Conservation (phyloP, 2,797 vertebrate species). For the Cyprinella venusta region DNA sequence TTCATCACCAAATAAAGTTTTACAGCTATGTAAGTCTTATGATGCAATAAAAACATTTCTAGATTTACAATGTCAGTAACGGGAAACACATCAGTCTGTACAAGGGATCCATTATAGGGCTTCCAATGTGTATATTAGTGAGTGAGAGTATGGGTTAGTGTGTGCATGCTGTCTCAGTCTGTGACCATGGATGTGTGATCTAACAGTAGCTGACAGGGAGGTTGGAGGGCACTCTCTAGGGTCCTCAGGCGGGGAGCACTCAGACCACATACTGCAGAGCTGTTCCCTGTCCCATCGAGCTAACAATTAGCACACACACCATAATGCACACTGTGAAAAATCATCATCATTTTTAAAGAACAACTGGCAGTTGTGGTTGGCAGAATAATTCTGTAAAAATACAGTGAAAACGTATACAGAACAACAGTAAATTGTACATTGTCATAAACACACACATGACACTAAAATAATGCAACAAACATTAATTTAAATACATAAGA, state of each 20-base stretch:
- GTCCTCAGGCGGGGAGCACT: slow-evolving; percentile 84
- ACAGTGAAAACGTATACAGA: background rate
- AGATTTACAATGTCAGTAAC: background rate
- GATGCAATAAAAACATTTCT: background rate
- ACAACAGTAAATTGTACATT: background rate
- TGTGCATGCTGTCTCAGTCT: slow-evolving; percentile 67
- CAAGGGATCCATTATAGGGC: background rate
- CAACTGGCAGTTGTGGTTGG: background rate
- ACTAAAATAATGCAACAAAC: too few species aligned
- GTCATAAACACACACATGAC: background rate
- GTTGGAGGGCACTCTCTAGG: slow-evolving; percentile 91
- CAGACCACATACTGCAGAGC: slow-evolving; percentile 80
- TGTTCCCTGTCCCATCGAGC: slow-evolving; percentile 76
- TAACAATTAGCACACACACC: slow-evolving; percentile 75
- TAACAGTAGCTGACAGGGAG: slow-evolving; percentile 96
- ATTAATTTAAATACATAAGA: too few species aligned
- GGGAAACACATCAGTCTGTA: background rate
- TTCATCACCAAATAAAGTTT: background rate
- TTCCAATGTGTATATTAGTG: slow-evolving; percentile 29
- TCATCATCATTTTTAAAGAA: background rate
- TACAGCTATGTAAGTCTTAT: background rate
- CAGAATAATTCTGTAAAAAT: background rate
- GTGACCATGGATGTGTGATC: slow-evolving; percentile 81
- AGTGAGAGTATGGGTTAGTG: slow-evolving; percentile 48
- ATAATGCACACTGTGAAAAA: slow-evolving; percentile 34